Percentiles rank a stretch among this genome's conserved stretches.
Evolutionary conservation across 2,797 vertebrate species (phyloP).

Genomic region (Staurois parvus): DNA sequence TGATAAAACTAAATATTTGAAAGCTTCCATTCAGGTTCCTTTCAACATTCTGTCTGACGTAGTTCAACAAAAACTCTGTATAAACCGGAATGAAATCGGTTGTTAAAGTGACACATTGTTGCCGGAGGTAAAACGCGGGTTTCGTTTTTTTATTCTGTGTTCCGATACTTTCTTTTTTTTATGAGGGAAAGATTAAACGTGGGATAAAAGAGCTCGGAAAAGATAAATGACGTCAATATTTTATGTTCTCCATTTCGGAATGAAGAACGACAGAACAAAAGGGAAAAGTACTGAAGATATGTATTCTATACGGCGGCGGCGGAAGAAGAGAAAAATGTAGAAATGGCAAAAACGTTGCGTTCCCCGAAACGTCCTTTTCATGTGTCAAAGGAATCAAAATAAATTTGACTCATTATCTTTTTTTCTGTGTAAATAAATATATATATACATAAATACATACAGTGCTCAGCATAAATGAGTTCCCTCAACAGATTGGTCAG

Average conservation of each 20-base stretch:
- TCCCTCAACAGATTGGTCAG: too few species aligned
- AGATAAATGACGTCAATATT: conserved; percentile 37
- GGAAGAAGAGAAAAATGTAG: background rate
- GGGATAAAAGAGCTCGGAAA: conserved; percentile 16
- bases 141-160: conserved; percentile 4
- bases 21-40: too few species aligned
- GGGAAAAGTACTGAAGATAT: background rate
- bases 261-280: background rate
- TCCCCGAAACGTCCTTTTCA: too few species aligned
- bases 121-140: background rate
- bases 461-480: too few species aligned
- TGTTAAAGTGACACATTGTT: conserved; percentile 21
- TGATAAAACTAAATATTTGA: too few species aligned
- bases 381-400: too few species aligned
- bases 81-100: background rate
- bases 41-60: too few species aligned
- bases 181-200: conserved; percentile 4
- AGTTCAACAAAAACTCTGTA: too few species aligned
- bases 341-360: too few species aligned
- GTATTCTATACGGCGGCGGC: background rate
- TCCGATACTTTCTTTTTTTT: background rate
- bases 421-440: too few species aligned
- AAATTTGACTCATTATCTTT: too few species aligned
- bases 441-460: too few species aligned
- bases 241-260: background rate